phyloP scores from a whole-genome alignment of 92 coral and sea anemone genomes.

The Zoanthus gigantus region DNA sequence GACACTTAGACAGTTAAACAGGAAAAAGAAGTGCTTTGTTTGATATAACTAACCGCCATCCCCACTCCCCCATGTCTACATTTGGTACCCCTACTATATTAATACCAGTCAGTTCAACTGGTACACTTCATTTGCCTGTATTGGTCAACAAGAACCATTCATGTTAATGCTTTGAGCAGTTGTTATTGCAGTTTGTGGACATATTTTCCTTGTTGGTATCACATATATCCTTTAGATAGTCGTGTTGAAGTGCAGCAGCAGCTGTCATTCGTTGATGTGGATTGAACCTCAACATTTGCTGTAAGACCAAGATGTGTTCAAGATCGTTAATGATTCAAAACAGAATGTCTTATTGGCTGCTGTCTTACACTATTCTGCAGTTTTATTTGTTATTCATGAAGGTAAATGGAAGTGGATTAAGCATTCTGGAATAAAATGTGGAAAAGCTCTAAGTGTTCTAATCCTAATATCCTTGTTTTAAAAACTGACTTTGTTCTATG shows the following conservation, averaged over 20 bases:
- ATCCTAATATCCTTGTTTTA: too few relatives aligned
- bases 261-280: constrained; percentile 83
- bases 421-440: too few relatives aligned
- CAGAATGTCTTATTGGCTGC: background rate
- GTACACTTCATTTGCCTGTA: background rate
- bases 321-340: background rate
- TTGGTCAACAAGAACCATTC: background rate
- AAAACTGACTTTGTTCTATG: too few relatives aligned
- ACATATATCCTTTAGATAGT: constrained; percentile 77
- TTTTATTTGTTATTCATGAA: too few relatives aligned
- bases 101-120: background rate
- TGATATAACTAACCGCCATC: too few relatives aligned
- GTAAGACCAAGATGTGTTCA: constrained; percentile 22
- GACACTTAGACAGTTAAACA: too few relatives aligned
- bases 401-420: too few relatives aligned
- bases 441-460: too few relatives aligned
- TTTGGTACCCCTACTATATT: background rate
- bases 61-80: background rate
- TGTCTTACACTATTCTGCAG: too few relatives aligned
- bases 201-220: constrained; percentile 85
- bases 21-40: too few relatives aligned
- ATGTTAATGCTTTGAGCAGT: constrained; percentile 15
- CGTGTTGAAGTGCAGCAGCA: constrained; percentile 75
- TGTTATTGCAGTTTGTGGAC: constrained; percentile 58
- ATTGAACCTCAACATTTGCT: constrained; percentile 85